Percentiles rank a stretch among this genome's conserved stretches.
Evolutionary conservation across 1,140 invertebrate genomes (phyloP).

Genomic region (Nylanderia fulva): DNA sequence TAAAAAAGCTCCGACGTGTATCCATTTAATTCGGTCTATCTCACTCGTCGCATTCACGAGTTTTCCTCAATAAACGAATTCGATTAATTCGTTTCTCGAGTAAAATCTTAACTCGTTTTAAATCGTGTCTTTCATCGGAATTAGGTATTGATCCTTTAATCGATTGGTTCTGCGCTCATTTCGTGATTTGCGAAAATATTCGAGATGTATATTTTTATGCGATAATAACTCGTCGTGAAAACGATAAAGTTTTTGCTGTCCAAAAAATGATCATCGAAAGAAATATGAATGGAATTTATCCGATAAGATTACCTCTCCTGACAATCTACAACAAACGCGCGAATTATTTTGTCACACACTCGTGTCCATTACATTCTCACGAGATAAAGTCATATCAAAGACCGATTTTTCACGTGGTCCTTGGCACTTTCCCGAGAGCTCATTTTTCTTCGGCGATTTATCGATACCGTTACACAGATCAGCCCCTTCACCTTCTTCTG

Average conservation of each 20-base stretch:
- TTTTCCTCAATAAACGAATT: constrained; percentile 38
- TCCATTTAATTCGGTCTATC: constrained; percentile 53
- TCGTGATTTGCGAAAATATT: background rate
- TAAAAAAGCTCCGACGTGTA: constrained; percentile 51
- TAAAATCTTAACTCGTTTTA: constrained; percentile 13
- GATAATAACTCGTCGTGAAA: background rate
- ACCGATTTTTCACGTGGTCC: constrained; percentile 63
- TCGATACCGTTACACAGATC: constrained; percentile 63
- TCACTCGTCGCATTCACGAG: constrained; percentile 35
- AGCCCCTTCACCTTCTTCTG: constrained; percentile 32
- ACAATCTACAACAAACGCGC: background rate
- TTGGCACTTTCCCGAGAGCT: constrained; percentile 41
- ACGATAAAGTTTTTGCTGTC: background rate
- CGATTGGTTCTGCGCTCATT: background rate
- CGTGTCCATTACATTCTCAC: constrained; percentile 22
- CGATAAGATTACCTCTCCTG: constrained; percentile 5
- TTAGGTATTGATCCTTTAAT: constrained; percentile 43
- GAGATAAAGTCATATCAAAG: constrained; percentile 22
- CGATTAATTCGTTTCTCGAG: constrained; percentile 51
- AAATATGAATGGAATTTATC: background rate
- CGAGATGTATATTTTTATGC: constrained; percentile 1
- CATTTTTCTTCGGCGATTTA: constrained; percentile 71
- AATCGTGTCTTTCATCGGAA: background rate
- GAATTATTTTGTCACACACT: constrained; percentile 6
- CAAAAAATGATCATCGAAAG: background rate